A percentile compares a stretch with the other conserved stretches of the same genome.
Evolutionary conservation across 2,888 invertebrate species (phyloP).

Genomic region (Idaea biselata): DNA sequence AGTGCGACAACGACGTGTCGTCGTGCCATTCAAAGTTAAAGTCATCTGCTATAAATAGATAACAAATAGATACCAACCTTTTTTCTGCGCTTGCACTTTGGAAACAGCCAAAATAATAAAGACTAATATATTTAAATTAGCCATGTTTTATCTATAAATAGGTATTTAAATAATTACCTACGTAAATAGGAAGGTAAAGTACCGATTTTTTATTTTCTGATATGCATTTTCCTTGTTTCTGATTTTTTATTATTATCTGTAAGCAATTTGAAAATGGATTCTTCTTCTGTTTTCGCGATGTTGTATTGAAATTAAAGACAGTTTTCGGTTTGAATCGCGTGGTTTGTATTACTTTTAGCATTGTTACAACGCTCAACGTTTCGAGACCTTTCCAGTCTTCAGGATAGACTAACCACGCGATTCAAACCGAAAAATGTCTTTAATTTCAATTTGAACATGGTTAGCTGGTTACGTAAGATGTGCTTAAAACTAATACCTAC

Average conservation of each 20-base stretch:
- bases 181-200: not conserved
- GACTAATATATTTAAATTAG: not conserved
- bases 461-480: not conserved
- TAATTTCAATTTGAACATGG: no score
- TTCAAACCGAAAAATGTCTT: no score
- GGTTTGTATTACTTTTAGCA: no score
- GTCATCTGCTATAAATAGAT: not conserved
- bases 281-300: no score
- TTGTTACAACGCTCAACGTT: no score
- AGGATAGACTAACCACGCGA: no score
- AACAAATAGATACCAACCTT: not conserved
- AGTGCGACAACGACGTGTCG: no score
- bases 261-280: not conserved
- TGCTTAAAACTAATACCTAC: not conserved
- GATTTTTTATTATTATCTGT: not conserved
- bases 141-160: not conserved
- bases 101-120: not conserved
- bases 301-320: no score
- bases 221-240: not conserved
- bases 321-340: no score
- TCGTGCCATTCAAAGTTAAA: no score
- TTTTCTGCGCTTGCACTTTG: not conserved
- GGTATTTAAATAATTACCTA: not conserved
- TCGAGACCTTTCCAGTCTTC: no score
- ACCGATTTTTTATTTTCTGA: not conserved